Percentiles rank a stretch among this genome's conserved stretches.
phyloP scores from a whole-genome alignment of 2,888 invertebrate species.

The Drosophila borealis region DNA sequence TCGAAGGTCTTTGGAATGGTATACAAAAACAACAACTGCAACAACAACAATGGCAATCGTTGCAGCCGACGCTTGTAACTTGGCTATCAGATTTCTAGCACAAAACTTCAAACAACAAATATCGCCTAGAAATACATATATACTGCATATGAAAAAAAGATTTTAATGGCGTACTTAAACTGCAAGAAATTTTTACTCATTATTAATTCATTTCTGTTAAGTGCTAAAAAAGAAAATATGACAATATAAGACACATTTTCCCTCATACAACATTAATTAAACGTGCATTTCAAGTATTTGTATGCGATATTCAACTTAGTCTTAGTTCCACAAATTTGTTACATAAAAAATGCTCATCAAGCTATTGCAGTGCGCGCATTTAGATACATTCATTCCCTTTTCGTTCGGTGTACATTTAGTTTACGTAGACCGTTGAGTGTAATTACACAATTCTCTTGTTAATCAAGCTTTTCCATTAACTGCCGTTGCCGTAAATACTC shows the following conservation, averaged over 20 bases:
- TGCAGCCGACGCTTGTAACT: background rate
- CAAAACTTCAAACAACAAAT: background rate
- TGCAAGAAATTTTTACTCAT: too few species aligned
- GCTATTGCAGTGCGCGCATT: constrained; percentile 4
- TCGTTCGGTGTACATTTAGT: background rate
- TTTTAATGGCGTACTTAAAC: too few species aligned
- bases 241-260: too few species aligned
- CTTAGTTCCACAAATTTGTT: background rate
- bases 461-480: constrained; percentile 47
- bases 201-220: too few species aligned
- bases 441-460: constrained; percentile 44
- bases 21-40: constrained; percentile 11
- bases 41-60: constrained; percentile 15
- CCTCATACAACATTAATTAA: too few species aligned
- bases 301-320: background rate
- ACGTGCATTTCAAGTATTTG: background rate
- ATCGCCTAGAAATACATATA: background rate
- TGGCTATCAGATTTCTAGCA: constrained; percentile 5
- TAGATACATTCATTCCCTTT: background rate
- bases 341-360: constrained; percentile 23
- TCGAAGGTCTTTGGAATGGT: constrained; percentile 62
- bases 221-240: too few species aligned
- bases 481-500: constrained; percentile 14
- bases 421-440: constrained; percentile 30
- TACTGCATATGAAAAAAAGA: too few species aligned